Percentiles rank a stretch among this genome's conserved stretches.
phyloP scores from a whole-genome alignment of 1,140 invertebrate species.

The Plodia interpunctella region DNA sequence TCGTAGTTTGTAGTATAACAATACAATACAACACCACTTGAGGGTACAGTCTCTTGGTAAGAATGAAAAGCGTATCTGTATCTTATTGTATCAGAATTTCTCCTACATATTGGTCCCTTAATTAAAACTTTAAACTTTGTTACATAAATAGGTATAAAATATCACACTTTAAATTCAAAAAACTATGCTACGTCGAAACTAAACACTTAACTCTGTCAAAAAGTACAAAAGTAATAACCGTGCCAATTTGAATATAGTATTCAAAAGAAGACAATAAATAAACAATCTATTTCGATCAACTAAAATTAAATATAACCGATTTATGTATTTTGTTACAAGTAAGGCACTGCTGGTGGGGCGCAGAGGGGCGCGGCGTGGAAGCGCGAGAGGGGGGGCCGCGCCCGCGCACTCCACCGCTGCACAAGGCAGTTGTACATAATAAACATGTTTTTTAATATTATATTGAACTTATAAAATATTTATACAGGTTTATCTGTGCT shows the following conservation, averaged over 20 bases:
- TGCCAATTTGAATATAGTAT: conserved; percentile 72
- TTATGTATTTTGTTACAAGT: conserved; percentile 63
- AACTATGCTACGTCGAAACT: conserved; percentile 70
- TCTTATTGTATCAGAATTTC: conserved; percentile 65
- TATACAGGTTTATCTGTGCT: conserved; percentile 47
- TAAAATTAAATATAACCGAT: conserved; percentile 75
- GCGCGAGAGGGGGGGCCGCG: conserved; percentile 45
- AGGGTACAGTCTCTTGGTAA: conserved; percentile 54
- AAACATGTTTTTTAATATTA: conserved; percentile 45
- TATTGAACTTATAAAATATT: conserved; percentile 48
- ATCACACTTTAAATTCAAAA: conserved; percentile 76
- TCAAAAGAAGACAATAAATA: conserved; percentile 74
- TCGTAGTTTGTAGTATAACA: conserved; percentile 46
- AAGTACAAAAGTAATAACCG: conserved; percentile 73
- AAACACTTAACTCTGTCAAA: conserved; percentile 66
- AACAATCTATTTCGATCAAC: conserved; percentile 73
- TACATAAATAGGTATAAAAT: conserved; percentile 76
- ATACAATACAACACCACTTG: conserved; percentile 43
- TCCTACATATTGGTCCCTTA: conserved; percentile 75
- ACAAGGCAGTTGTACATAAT: conserved; percentile 20
- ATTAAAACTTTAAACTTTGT: conserved; percentile 75
- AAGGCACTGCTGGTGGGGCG: conserved; percentile 60
- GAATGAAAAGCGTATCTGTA: conserved; percentile 47
- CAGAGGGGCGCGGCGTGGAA: conserved; percentile 46
- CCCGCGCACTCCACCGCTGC: conserved; percentile 27